These are phyloP conservation scores for Furcula furcula DNA, from an alignment of 2,888 invertebrate genomes.

Conservation along the genomic window DNA sequence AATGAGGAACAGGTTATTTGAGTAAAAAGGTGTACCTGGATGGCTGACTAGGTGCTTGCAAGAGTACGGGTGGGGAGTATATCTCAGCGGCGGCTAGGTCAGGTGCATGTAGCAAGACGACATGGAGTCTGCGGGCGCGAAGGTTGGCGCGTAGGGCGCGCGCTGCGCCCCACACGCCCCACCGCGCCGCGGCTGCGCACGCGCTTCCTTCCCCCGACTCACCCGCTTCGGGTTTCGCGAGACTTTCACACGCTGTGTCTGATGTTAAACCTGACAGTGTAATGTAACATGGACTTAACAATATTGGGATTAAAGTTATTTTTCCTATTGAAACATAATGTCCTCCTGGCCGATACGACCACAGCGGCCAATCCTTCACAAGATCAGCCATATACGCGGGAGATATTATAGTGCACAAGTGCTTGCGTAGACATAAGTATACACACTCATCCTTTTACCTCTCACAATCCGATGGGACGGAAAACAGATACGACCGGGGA, in stretches of 20 bases:
- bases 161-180: conserved; percentile 91
- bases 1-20: too few relatives aligned
- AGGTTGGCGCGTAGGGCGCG: conserved; percentile 86
- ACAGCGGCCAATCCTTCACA: too few relatives aligned
- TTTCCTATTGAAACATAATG: too few relatives aligned
- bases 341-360: too few relatives aligned
- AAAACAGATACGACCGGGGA: too few relatives aligned
- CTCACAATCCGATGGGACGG: too few relatives aligned
- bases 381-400: too few relatives aligned
- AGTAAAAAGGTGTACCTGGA: conserved; percentile 54
- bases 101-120: conserved; percentile 88
- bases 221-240: conserved; percentile 47
- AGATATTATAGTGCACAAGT: too few relatives aligned
- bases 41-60: conserved; percentile 67
- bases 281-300: too few relatives aligned
- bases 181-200: conserved; percentile 82
- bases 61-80: conserved; percentile 82
- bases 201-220: conserved; percentile 58
- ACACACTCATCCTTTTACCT: too few relatives aligned
- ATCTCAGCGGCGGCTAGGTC: conserved; percentile 84
- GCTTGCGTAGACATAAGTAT: too few relatives aligned
- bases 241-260: conserved; percentile 70
- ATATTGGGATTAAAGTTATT: too few relatives aligned
- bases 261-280: conserved; percentile 72
- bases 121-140: conserved; percentile 86